Base-by-base conservation (phyloP, 2,888 invertebrate genomes). In the Oligia strigilis region DNA sequence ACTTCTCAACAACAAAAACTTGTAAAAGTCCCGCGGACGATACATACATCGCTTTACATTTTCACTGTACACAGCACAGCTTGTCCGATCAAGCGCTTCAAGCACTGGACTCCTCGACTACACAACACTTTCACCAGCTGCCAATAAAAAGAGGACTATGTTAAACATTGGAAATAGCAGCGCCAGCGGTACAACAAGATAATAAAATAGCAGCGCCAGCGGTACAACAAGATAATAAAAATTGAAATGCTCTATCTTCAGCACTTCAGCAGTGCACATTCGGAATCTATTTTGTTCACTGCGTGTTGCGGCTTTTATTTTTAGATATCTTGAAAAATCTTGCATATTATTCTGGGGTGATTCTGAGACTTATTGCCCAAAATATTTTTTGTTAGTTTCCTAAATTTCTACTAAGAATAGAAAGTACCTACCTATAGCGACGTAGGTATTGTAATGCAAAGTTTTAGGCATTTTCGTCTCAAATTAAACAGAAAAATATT, bases 101-200 rank as follows among this genome's bases (percentile, higher is more conserved):
- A 88, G 83, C 87, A 83, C 88, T 82, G 78, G 89, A 89, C 90
- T 92, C 89, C 88, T 92, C 88, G 89, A 89, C 92, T 90, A 90
- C 94, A 93, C 92, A 91, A 93, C 94, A 95, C 96, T 96, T 96
- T 96, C 96, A 96, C 96, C 94, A 91, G 88, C 95, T 95, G 94
- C 86, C 90, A 88, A 95, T 93, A 94, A 94, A 95, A 94, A 95
- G 82, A 94, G 80, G 88, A 91, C 86, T 88, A 91, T 82, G 88
- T 88, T 91, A 90, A 90, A 91, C 86, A 91, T 87, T 91, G 74
- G 83, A 90, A 92, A 89, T 86, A 90, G 85, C 89, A 77, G 77
- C 84, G 75, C 83, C 88, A 75, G 78, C 83, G 75, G 79, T 72
- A 87, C 80, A 91, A 84, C 84, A 85, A 90, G 83, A 88, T 77